These are phyloP conservation scores for Pangasius djambal DNA, from an alignment of 2,797 vertebrate genomes.

Conservation along the genomic window DNA sequence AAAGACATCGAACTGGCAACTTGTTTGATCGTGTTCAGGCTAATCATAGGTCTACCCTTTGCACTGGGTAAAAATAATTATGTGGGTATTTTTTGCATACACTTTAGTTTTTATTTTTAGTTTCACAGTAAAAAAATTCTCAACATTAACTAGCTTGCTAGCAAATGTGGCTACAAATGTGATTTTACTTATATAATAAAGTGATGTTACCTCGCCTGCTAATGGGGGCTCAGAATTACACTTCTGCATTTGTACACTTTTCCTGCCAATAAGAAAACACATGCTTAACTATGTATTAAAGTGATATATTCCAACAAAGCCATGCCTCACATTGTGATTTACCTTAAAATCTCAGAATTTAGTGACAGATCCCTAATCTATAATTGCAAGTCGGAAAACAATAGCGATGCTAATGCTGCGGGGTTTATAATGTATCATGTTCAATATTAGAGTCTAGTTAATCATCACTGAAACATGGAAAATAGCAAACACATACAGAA, in stretches of 20 bases:
- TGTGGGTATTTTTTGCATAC: conserved; percentile 16
- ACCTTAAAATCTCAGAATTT: background rate
- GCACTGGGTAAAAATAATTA: conserved; percentile 24
- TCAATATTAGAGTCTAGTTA: background rate
- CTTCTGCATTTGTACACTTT: background rate
- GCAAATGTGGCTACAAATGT: background rate
- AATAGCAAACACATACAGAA: background rate
- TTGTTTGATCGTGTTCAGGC: conserved; percentile 22
- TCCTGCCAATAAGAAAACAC: background rate
- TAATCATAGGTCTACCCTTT: conserved; percentile 24
- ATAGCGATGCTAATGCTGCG: background rate
- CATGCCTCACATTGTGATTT: background rate
- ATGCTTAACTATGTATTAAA: background rate
- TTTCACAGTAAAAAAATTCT: background rate
- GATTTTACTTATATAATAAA: background rate
- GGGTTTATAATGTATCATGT: background rate
- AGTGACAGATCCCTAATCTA: background rate
- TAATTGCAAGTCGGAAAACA: background rate
- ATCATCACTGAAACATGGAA: background rate
- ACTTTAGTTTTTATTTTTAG: conserved; percentile 25
- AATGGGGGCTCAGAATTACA: background rate
- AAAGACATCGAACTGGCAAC: conserved; percentile 24
- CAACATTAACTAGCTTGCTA: background rate
- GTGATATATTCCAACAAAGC: background rate
- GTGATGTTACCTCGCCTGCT: background rate